Conservation (phyloP, 1,140 invertebrate genomes). For the Aphelinus certus region DNA sequence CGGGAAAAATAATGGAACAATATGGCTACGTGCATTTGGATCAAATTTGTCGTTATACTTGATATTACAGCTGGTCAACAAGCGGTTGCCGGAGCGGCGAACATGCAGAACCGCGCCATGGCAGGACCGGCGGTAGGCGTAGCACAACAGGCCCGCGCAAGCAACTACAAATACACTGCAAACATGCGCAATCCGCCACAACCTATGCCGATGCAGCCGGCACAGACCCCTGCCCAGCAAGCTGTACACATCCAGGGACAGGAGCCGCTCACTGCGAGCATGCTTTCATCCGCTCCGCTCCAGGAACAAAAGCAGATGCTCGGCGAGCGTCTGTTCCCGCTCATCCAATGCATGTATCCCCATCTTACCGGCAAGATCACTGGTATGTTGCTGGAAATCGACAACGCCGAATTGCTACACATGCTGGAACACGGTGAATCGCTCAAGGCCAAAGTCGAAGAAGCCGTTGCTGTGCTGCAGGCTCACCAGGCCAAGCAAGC, state of each 20-base stretch:
- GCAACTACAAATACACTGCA: constrained; percentile 87
- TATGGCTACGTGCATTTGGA: no score
- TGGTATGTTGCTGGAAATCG: constrained; percentile 99
- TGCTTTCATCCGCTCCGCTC: constrained; percentile 91
- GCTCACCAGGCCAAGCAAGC: constrained; percentile 95
- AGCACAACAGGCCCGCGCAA: constrained; percentile 73
- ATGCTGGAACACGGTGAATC: constrained; percentile 98
- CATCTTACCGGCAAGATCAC: constrained; percentile 97
- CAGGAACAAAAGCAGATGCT: constrained; percentile 99
- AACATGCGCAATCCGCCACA: constrained; percentile 85
- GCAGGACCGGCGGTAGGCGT: constrained; percentile 73
- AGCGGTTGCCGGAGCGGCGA: constrained; percentile 63
- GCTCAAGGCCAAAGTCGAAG: constrained; percentile 95
- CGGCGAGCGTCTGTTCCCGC: constrained; percentile 96
- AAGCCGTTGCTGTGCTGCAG: constrained; percentile 96
- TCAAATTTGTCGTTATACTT: no score
- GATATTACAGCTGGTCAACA: constrained; percentile 70
- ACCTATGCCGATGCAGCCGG: constrained; percentile 65
- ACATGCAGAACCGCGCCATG: constrained; percentile 66
- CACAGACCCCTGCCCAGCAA: constrained; percentile 71
- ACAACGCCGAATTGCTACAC: constrained; percentile 97
- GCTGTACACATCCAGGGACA: constrained; percentile 88
- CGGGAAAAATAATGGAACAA: no score
- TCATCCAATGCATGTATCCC: constrained; percentile 94
- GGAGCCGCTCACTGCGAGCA: constrained; percentile 94